Percentiles rank a stretch among this genome's conserved stretches.
phyloP scores from a whole-genome alignment of 2,888 invertebrate species.

The Stramonita haemastoma region DNA sequence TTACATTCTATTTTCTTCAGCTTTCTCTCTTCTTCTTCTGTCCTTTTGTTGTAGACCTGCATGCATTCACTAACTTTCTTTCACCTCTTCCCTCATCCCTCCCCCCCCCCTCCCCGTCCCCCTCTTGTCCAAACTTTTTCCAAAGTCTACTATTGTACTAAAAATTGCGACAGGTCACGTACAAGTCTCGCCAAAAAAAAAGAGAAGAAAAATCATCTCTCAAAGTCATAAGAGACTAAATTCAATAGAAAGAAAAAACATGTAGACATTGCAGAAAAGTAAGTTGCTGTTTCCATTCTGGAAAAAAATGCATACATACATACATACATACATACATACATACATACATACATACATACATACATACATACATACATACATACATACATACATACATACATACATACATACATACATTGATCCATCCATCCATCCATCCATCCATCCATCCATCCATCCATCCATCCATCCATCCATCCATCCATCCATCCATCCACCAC shows the following conservation, averaged over 20 bases:
- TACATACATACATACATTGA: neutral
- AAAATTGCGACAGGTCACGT: no score
- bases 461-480: neutral
- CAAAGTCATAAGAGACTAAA: neutral
- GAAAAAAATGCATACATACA: neutral
- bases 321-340: slow-evolving; percentile 16
- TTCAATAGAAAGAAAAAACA: no score
- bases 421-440: neutral
- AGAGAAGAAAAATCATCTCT: neutral
- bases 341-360: neutral
- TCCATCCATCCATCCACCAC: neutral
- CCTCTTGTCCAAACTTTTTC: neutral
- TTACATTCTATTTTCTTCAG: no score
- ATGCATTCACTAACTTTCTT: neutral
- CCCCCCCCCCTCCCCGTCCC: neutral
- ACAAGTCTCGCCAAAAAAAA: neutral
- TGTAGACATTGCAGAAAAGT: neutral
- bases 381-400: neutral
- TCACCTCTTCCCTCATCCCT: neutral
- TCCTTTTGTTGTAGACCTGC: neutral
- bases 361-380: slow-evolving; percentile 9
- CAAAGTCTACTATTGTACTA: neutral
- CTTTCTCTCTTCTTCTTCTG: no score
- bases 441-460: no score
- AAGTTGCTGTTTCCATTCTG: neutral